Evolutionary conservation across 2,888 invertebrate species (phyloP), one percentile per base, ranked within the genome.

Genomic region (Apodemia hepburni): DNA sequence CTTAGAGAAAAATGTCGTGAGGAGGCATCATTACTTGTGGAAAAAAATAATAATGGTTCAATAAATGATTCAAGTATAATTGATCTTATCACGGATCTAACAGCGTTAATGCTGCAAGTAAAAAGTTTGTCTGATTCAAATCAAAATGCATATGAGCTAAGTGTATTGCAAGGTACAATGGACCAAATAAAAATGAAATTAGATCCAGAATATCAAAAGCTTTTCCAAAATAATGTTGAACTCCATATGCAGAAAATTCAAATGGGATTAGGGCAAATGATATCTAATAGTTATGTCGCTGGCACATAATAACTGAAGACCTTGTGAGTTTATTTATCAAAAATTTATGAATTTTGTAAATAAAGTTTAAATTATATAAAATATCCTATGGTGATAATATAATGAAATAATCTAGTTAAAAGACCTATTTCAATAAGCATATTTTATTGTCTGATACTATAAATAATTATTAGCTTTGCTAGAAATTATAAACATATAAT

Each of bases 221-320:
- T 95, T 57, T 97, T 97, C 85, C 96, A 98, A 84, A 97, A 96
- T 82, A 94, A 94, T 81, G 96, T 99, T 7, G 98, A 98, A 84
- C 95, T 97, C 69, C 98, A 98, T 75, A 95, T 98, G 93, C 96
- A 97, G 76, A 95, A 97, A 79, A 97, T 97, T 74, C 96, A 97
- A 83, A 94, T 95, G 82, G 96, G 96, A 33, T 85, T 95, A 65
- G 91, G 92, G 15, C 85, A 84, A 75, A 84, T 84, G 77, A 78
- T 82, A 64, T 74, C 85, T 45, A 79, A 67, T 67, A 84, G 77
- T 71, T 81, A 76, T 69, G 68, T 83, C 67, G 70, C 80, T 71
- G 76, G 80, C 65, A 75, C 75, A 73, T 82, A 77, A 71, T 64
- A 59, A 64, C 62, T 63, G 65, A 65, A 66, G 62, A 67, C 69